phyloP scores from a whole-genome alignment of 1,140 invertebrate species.

The Drosophila virilis region DNA sequence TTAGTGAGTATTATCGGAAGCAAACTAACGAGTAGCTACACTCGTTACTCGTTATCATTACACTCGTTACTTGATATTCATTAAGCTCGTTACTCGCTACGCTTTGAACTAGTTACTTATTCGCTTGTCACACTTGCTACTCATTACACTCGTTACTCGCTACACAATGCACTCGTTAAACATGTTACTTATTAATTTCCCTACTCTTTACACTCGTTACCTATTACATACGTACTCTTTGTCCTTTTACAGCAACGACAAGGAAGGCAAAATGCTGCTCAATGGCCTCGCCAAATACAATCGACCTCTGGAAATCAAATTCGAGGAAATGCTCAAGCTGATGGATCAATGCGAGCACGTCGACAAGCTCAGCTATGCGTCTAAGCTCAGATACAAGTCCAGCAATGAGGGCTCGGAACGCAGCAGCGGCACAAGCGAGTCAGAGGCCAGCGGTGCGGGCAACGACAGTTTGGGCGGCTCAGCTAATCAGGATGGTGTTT shows the following conservation, averaged over 20 bases:
- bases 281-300: constrained; percentile 86
- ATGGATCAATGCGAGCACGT: constrained; percentile 90
- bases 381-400: constrained; percentile 58
- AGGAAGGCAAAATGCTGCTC: constrained; percentile 87
- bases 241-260: constrained; percentile 87
- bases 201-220: background rate
- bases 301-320: constrained; percentile 87
- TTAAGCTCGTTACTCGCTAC: background rate
- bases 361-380: constrained; percentile 76
- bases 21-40: background rate
- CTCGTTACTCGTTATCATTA: background rate
- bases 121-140: background rate
- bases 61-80: no score
- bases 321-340: constrained; percentile 89
- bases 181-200: background rate
- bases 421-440: constrained; percentile 7
- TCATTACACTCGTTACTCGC: background rate
- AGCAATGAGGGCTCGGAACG: constrained; percentile 33
- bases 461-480: constrained; percentile 45
- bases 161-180: background rate
- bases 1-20: constrained; percentile 87
- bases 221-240: background rate
- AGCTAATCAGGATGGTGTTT: constrained; percentile 41
- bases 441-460: constrained; percentile 6
- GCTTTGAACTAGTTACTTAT: background rate